phyloP scores from a whole-genome alignment of 2,888 invertebrate genomes.

The Loripinus fragilis region DNA sequence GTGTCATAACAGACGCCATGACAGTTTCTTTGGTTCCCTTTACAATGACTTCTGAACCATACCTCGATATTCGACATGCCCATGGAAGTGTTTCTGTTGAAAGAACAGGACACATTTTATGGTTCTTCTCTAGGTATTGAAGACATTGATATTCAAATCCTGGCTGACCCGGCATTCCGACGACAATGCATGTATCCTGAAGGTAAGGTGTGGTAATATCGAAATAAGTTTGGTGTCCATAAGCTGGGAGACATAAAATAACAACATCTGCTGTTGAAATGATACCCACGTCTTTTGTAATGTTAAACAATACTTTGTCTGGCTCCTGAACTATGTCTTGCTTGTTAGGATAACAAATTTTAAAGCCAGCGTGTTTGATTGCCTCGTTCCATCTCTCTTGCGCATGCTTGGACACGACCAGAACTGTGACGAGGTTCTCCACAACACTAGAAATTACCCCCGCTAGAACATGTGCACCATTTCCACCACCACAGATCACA shows the following conservation, averaged over 20 bases:
- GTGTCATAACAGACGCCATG: constrained; percentile 38
- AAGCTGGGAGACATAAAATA: constrained; percentile 68
- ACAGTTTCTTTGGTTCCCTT: constrained; percentile 55
- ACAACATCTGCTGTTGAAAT: constrained; percentile 61
- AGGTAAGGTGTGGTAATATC: constrained; percentile 57
- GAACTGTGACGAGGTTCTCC: constrained; percentile 55
- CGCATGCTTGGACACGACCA: constrained; percentile 62
- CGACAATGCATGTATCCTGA: constrained; percentile 52
- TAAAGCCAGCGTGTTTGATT: constrained; percentile 37
- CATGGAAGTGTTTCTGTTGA: constrained; percentile 68
- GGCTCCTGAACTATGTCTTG: constrained; percentile 30
- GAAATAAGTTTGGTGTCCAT: constrained; percentile 63
- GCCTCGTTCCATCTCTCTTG: constrained; percentile 62
- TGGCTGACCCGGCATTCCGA: constrained; percentile 68
- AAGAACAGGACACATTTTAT: constrained; percentile 50
- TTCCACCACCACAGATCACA: constrained; percentile 66
- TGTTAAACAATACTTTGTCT: constrained; percentile 47
- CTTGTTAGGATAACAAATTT: constrained; percentile 35
- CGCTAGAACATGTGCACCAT: constrained; percentile 67
- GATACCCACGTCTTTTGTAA: constrained; percentile 60
- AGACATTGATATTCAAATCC: constrained; percentile 69
- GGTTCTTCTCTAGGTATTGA: constrained; percentile 50
- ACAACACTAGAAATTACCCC: constrained; percentile 59
- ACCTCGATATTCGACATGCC: constrained; percentile 65
- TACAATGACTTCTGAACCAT: constrained; percentile 57